phyloP scores from a whole-genome alignment of 2,797 vertebrate species.

The Sebastes reedi region DNA sequence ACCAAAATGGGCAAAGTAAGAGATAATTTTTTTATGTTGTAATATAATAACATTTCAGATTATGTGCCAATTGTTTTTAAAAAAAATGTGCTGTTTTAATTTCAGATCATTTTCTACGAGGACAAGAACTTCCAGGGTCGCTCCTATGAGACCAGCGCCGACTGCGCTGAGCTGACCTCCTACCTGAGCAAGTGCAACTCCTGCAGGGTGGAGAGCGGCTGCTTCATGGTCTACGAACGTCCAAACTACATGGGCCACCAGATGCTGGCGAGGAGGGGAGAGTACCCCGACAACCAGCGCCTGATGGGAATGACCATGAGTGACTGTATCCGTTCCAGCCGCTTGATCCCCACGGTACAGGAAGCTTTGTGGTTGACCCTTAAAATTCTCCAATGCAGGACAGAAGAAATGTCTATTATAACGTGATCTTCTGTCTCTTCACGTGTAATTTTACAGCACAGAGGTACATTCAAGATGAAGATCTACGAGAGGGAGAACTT shows the following conservation, averaged over 20 bases:
- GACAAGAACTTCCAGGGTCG: conserved; percentile 79
- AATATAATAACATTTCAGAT: background rate
- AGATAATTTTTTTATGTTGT: background rate
- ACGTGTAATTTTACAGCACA: conserved; percentile 58
- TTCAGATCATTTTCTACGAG: conserved; percentile 77
- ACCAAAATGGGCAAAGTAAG: conserved; percentile 76
- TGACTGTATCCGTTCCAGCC: conserved; percentile 79
- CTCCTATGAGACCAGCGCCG: conserved; percentile 74
- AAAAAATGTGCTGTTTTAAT: conserved; percentile 1
- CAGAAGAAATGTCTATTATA: background rate
- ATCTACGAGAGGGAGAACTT: conserved; percentile 77
- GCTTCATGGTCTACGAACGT: conserved; percentile 81
- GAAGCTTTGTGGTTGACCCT: background rate
- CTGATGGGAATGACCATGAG: conserved; percentile 77
- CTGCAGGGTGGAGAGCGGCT: conserved; percentile 5
- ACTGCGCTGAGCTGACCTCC: conserved; percentile 75
- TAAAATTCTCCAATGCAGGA: too few relatives aligned
- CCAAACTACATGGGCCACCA: conserved; percentile 81
- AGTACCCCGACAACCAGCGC: conserved; percentile 81
- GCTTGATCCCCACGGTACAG: conserved; percentile 77
- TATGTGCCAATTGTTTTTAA: background rate
- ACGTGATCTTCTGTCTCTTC: background rate
- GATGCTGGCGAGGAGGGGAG: conserved; percentile 76
- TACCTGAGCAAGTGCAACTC: conserved; percentile 74
- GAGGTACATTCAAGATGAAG: conserved; percentile 71